Percentiles rank a stretch among this genome's conserved stretches.
Evolutionary conservation across 2,113 vertebrate species (phyloP).

Genomic region (Pollachius pollachius): DNA sequence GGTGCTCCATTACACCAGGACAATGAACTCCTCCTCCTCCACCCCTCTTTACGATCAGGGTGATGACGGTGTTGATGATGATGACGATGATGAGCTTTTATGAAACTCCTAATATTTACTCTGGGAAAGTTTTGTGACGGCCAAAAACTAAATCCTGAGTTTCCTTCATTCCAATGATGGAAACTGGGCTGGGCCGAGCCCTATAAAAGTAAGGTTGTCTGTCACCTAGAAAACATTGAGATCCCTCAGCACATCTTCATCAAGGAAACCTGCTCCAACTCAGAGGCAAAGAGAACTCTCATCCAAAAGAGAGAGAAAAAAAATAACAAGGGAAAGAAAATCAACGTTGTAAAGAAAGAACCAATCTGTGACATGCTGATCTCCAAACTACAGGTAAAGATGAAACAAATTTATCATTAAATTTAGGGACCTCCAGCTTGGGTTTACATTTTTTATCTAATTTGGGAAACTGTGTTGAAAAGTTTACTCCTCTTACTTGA

Average conservation of each 20-base stretch:
- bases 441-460: no score
- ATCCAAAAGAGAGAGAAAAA: neutral
- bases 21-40: neutral
- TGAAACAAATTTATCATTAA: no score
- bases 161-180: neutral
- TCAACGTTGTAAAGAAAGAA: neutral
- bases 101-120: constrained; percentile 40
- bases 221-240: constrained; percentile 15
- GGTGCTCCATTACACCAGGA: neutral
- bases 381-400: constrained; percentile 59
- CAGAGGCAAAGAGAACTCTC: neutral
- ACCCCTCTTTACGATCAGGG: neutral
- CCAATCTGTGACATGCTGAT: constrained; percentile 53
- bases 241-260: constrained; percentile 21
- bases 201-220: constrained; percentile 57
- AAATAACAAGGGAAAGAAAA: neutral
- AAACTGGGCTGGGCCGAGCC: neutral
- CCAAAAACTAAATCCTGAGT: neutral
- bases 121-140: neutral
- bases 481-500: no score
- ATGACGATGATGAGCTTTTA: neutral
- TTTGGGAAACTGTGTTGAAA: no score
- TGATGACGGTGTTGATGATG: neutral
- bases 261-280: constrained; percentile 4
- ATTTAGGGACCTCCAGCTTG: no score